A percentile compares a stretch with the other conserved stretches of the same genome.
phyloP scores from a whole-genome alignment of 1,140 invertebrate genomes.

The Cyclargus thomasi region DNA sequence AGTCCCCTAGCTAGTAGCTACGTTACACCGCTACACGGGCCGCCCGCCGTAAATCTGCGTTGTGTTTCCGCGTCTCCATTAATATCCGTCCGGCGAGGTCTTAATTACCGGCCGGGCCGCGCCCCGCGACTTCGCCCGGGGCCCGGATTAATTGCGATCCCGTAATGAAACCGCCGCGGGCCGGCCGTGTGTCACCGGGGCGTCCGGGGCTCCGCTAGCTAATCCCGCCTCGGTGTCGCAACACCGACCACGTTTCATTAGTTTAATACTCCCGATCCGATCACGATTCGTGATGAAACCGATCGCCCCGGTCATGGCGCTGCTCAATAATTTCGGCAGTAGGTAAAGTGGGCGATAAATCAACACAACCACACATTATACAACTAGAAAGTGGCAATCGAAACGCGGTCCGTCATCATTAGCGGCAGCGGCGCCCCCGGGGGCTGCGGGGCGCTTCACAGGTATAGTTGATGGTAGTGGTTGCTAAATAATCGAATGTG shows the following conservation, averaged over 20 bases:
- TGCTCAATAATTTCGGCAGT: neutral
- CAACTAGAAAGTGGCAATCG: constrained; percentile 6
- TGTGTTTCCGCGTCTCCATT: neutral
- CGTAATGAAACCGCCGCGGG: neutral
- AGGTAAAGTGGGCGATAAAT: neutral
- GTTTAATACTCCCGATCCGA: neutral
- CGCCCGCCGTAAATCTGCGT: neutral
- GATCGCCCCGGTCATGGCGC: neutral
- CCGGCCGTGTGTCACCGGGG: neutral
- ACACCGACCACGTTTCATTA: neutral
- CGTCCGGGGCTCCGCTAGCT: no score
- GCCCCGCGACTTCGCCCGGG: neutral
- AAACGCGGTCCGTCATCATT: neutral
- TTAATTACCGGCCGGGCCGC: neutral
- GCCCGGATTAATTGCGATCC: constrained; percentile 4
- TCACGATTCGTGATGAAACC: neutral
- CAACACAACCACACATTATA: constrained; percentile 2
- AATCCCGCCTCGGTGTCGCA: neutral
- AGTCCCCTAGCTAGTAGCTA: no score
- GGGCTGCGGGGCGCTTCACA: no score
- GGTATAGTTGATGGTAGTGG: no score
- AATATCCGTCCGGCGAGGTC: neutral
- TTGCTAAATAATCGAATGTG: no score
- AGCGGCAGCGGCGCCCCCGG: neutral
- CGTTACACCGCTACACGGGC: no score